Base-by-base conservation (phyloP, 2,888 invertebrate genomes). In the Rambutsinella grinnellia region DNA sequence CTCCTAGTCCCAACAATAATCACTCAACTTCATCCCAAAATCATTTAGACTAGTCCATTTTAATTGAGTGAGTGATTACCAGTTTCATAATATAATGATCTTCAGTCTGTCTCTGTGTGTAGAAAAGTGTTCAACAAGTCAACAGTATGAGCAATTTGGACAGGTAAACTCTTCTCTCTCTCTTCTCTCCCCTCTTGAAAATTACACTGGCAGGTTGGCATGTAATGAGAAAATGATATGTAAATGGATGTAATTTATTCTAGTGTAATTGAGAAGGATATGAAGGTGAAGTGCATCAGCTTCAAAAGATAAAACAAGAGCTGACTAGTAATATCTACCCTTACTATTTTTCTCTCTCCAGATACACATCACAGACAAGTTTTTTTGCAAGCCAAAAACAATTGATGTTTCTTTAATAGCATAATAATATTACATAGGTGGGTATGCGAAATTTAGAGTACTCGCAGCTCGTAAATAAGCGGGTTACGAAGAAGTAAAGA, bases 171-270 rank as follows among this genome's bases (percentile, higher is more conserved):
- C 5, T 36, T 36, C 13, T 36, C 36, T 36, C 36, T 36, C 36
- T 36, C n/a, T n/a, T 36, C 36, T 8, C 36, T 36, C 36, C 5
- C 36, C 13, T 5, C 36, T 8, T 36, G 5, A 5, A 36, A 13
- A 5, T 36, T 36, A 8, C 36, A 13, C 13, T 36, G 36, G 36
- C 36, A 36, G 36, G 36, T 36, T 36, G 36, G 36, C 36, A 36
- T 36, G 36, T 36, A 36, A 36, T 36, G 36, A 17, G 49, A 49
- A 49, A 57, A 67, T 57, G 46, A 56, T 17, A 67, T 67, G 67
- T 23, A 67, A 67, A 67, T 67, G 24, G 26, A 26, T n/a, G 67
- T 67, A 57, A 57, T 67, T 67, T 67, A 67, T 67, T 67, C 23
- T 24, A 27, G 23, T 65, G 67, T 67, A 67, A 67, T 67, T 67